Evolutionary conservation across 2,113 vertebrate genomes (phyloP).

Genomic region (Eudyptes chrysolophus): DNA sequence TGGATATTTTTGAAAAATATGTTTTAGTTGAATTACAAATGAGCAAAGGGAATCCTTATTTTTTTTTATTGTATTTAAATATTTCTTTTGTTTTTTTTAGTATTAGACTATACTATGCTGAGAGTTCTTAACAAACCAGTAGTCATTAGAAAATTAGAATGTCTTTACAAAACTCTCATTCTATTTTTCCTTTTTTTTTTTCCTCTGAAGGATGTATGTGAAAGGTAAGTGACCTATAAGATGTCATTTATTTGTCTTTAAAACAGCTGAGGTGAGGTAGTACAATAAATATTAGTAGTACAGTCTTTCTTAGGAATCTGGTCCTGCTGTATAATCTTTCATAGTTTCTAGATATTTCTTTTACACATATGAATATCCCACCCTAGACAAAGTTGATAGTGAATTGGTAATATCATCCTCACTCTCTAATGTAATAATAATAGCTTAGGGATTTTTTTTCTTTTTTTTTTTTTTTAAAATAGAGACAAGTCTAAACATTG

Average conservation of each 20-base stretch:
- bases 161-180: not conserved
- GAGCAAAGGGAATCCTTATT: not conserved
- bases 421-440: not conserved
- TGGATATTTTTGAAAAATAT: not conserved
- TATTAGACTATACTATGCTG: not conserved
- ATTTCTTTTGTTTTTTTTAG: not conserved
- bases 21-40: not conserved
- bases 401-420: not conserved
- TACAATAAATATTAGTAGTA: not conserved
- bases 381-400: not conserved
- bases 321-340: not conserved
- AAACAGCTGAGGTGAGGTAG: not conserved
- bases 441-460: not conserved
- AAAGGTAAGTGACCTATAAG: not conserved
- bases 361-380: not conserved
- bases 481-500: not conserved
- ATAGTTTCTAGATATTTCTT: not conserved
- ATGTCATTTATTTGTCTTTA: not conserved
- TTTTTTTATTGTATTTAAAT: not conserved
- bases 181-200: not conserved
- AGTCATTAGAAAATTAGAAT: not conserved
- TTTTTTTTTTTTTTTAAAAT: not conserved
- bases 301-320: not conserved
- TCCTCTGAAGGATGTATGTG: not conserved
- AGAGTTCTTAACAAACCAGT: not conserved